phyloP scores from a whole-genome alignment of 2,797 vertebrate species.

The Phrynocephalus vlangalii region DNA sequence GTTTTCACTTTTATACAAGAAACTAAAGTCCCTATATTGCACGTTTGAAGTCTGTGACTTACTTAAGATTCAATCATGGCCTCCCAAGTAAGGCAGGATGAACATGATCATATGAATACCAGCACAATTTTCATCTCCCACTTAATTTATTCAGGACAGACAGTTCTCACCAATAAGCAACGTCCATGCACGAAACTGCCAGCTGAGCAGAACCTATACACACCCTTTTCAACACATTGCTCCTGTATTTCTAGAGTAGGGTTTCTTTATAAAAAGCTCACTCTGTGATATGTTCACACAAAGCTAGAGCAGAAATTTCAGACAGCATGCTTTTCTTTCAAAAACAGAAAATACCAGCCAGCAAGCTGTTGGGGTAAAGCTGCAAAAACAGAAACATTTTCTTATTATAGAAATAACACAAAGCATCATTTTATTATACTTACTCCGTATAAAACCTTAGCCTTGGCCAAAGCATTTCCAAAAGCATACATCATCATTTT shows the following conservation, averaged over 20 bases:
- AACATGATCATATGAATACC: not conserved
- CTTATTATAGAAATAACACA: not conserved
- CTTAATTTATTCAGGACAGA: not conserved
- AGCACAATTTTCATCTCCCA: not conserved
- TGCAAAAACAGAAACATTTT: not conserved
- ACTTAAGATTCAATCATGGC: too few species aligned
- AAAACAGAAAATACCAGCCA: too few species aligned
- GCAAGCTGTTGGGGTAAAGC: too few species aligned
- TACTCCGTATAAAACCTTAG: slow-evolving; percentile 86
- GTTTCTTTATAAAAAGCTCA: too few species aligned
- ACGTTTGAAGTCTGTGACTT: not conserved
- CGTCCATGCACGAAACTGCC: not conserved
- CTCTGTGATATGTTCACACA: too few species aligned
- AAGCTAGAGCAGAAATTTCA: too few species aligned
- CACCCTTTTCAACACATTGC: too few species aligned
- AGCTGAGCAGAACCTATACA: not conserved
- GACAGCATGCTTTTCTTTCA: too few species aligned
- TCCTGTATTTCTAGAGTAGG: too few species aligned
- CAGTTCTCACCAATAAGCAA: not conserved
- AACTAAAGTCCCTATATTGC: not conserved
- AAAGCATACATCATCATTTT: slow-evolving; percentile 95
- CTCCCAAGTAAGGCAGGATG: not conserved
- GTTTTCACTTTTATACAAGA: not conserved
- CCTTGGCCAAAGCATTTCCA: slow-evolving; percentile 88
- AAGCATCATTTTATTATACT: slow-evolving; percentile 51